Evolutionary conservation across 2,113 vertebrate species (phyloP).

Genomic region (Centrocercus urophasianus): DNA sequence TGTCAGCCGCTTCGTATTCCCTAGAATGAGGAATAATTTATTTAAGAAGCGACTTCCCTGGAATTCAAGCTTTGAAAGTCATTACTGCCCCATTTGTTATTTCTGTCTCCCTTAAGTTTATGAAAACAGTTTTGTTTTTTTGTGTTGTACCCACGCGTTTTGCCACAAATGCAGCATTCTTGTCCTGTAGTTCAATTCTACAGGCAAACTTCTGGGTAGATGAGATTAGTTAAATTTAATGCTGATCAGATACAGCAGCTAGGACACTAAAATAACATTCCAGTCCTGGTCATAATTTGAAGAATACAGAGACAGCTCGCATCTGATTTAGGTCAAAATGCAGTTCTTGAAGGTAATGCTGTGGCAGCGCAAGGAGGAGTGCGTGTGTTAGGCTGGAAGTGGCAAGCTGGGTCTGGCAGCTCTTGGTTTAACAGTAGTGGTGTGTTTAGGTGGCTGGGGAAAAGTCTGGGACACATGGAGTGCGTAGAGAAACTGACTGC

Average conservation of each 20-base stretch:
- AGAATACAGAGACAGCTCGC: neutral
- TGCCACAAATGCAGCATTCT: neutral
- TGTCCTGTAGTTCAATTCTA: neutral
- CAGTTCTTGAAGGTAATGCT: neutral
- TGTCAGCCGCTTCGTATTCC: slow-evolving; percentile 14
- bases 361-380: neutral
- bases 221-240: slow-evolving; percentile 26
- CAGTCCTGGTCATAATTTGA: neutral
- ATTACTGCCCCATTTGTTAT: neutral
- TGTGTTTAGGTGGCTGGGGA: neutral
- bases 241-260: neutral
- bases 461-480: neutral
- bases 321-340: neutral
- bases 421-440: neutral
- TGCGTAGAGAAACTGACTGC: neutral
- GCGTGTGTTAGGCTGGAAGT: neutral
- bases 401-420: neutral
- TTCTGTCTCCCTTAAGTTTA: neutral
- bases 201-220: neutral
- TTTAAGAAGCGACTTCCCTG: neutral
- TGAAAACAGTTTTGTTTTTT: neutral
- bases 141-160: rapidly evolving
- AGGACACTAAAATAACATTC: neutral
- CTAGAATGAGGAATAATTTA: slow-evolving; percentile 12
- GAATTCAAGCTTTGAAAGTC: neutral